Conservation (phyloP, 92 coral and sea anemone genomes). For the Parazoanthus atlanticus region DNA sequence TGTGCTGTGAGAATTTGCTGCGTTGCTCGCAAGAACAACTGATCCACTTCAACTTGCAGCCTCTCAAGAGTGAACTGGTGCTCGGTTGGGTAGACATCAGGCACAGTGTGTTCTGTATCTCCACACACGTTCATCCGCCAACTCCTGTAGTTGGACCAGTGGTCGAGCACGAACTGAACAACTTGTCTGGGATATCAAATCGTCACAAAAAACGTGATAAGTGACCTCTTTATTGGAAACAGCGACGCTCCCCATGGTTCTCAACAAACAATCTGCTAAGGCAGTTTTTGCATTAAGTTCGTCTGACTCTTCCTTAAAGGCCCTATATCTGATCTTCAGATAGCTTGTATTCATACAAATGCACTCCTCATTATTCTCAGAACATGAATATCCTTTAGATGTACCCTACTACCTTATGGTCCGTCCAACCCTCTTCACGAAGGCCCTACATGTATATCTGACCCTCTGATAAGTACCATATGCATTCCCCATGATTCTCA, state of each 20-base stretch:
- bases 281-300: no score
- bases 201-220: not conserved
- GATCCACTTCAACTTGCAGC: constrained; percentile 93
- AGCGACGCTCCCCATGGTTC: not conserved
- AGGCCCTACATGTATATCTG: constrained; percentile 69
- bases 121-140: constrained; percentile 78
- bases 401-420: constrained; percentile 68
- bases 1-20: constrained; percentile 94
- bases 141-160: constrained; percentile 92
- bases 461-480: constrained; percentile 73
- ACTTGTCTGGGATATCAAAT: constrained; percentile 64
- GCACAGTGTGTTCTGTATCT: constrained; percentile 70
- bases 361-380: constrained; percentile 21
- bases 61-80: constrained; percentile 80
- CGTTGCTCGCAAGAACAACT: constrained; percentile 95
- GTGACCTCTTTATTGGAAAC: not conserved
- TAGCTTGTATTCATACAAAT: constrained; percentile 18
- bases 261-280: no score
- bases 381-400: no score
- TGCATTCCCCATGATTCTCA: constrained; percentile 18
- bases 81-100: constrained; percentile 69
- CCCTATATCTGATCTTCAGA: no score
- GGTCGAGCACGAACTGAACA: constrained; percentile 89
- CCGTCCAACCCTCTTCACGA: constrained; percentile 88
- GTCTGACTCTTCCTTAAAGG: no score